Evolutionary conservation across 2,888 invertebrate species (phyloP), one percentile per base, ranked within the genome.

Genomic region (Eueremaeus valkanovi): DNA sequence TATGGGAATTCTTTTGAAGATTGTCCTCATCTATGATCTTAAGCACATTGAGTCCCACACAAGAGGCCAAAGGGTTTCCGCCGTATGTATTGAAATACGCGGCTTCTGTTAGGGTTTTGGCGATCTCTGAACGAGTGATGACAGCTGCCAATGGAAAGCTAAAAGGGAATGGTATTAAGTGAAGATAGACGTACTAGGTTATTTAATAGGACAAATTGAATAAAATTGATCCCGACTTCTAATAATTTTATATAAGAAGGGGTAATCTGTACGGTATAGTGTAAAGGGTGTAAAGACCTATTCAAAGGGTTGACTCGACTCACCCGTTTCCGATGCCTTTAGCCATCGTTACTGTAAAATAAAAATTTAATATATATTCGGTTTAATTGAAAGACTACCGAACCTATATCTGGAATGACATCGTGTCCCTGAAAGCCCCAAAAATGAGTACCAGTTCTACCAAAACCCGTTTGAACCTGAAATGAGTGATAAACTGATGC

Each of bases 381-480:
- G 6, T 36, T 36, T 36, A 5, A 36, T 8, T 36, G 36, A 36
- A 36, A 36, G 5, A 5, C 5, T 8, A 8, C 77, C 74, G 82
- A 82, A 82, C 86, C 84, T 80, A 98, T 95, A 83, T 98, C 98
- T 0, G 98, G 98, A 29, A 87, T 79, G 9, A 95, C 89, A 5
- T 86, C 92, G 82, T 97, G 95, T 21, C 87, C 86, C 84, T 97
- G 88, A 82, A 97, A 98, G n/a, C 95, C 95, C 98, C 98, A 98
- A 85, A 90, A 98, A 81, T 92, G 88, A 72, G 92, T 92, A 0
- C 98, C 98, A 0, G 94, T 92, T 77, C 98, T 87, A 0, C 95
- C 98, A 82, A 99, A 96, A 2, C 98, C 98, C 0, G 95, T 93
- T 86, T 98, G 98, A 0, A 97, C 93, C 90, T 90, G 79, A 18